phyloP scores from a whole-genome alignment of 2,113 vertebrate species.

The Sialia sialis region DNA sequence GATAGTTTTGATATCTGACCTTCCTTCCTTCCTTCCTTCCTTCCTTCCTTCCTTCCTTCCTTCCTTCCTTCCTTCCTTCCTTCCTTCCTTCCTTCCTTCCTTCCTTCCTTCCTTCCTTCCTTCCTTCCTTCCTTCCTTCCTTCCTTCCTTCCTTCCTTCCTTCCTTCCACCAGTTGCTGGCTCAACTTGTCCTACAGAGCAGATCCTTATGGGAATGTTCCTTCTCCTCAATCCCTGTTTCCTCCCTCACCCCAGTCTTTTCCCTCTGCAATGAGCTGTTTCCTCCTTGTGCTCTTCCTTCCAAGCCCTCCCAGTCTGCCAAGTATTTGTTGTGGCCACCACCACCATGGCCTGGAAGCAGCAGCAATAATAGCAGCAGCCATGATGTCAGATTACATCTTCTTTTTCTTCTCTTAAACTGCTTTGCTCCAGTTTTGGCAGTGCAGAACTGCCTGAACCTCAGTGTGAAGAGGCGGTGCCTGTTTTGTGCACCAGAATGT shows the following conservation, averaged over 20 bases:
- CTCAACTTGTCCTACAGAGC: background rate
- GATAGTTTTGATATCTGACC: fast-evolving
- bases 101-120: no score
- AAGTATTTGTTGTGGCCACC: background rate
- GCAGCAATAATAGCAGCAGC: background rate
- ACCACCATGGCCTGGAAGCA: background rate
- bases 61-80: no score
- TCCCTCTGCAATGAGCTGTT: background rate
- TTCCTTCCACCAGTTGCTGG: background rate
- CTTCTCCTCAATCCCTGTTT: background rate
- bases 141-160: no score
- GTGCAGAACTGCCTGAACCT: background rate
- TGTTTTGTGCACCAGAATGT: background rate
- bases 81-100: no score
- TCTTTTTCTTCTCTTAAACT: background rate
- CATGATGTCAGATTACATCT: no score
- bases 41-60: background rate
- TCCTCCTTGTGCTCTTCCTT: background rate
- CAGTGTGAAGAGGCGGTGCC: background rate
- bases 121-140: background rate
- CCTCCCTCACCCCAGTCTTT: background rate
- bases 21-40: background rate
- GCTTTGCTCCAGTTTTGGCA: background rate
- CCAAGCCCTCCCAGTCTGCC: background rate
- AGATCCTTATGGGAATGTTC: background rate